Conservation (phyloP, 2,888 invertebrate genomes). For the Perizoma flavofasciatum region DNA sequence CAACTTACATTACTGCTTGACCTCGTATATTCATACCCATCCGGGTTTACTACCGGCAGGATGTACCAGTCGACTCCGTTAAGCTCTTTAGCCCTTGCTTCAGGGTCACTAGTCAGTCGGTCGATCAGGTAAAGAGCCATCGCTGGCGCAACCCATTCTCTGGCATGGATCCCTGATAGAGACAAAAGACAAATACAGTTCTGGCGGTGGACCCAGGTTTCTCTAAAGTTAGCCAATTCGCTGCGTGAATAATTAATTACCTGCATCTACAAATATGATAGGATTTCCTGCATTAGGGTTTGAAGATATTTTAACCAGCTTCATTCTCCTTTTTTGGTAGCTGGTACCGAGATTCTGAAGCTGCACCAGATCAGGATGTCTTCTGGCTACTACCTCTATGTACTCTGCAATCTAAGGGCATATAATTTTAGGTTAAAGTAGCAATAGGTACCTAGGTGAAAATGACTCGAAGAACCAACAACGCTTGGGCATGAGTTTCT, state of each 20-base stretch:
- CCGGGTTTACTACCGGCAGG: constrained; percentile 88
- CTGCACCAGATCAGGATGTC: constrained; percentile 70
- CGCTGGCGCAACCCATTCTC: constrained; percentile 87
- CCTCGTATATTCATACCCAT: constrained; percentile 87
- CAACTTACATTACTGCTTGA: constrained; percentile 54
- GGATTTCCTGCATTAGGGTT: constrained; percentile 78
- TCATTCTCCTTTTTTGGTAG: constrained; percentile 80
- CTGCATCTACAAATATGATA: constrained; percentile 85
- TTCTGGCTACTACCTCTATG: constrained; percentile 49
- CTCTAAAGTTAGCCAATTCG: constrained; percentile 44
- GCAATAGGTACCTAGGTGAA: too few species aligned
- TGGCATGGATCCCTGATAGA: constrained; percentile 81
- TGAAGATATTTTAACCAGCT: constrained; percentile 82
- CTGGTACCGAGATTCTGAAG: constrained; percentile 81
- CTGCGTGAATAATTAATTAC: constrained; percentile 42
- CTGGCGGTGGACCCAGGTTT: too few species aligned
- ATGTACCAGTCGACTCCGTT: constrained; percentile 87
- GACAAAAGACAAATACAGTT: background rate
- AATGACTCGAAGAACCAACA: too few species aligned
- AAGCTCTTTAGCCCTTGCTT: constrained; percentile 66
- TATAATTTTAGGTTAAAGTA: too few species aligned
- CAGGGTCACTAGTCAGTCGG: constrained; percentile 71
- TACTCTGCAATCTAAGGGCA: constrained; percentile 57
- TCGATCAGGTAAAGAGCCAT: constrained; percentile 84
- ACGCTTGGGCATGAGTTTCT: too few species aligned